Conservation (phyloP, 2,797 vertebrate species). For the Podarcis lilfordi region DNA sequence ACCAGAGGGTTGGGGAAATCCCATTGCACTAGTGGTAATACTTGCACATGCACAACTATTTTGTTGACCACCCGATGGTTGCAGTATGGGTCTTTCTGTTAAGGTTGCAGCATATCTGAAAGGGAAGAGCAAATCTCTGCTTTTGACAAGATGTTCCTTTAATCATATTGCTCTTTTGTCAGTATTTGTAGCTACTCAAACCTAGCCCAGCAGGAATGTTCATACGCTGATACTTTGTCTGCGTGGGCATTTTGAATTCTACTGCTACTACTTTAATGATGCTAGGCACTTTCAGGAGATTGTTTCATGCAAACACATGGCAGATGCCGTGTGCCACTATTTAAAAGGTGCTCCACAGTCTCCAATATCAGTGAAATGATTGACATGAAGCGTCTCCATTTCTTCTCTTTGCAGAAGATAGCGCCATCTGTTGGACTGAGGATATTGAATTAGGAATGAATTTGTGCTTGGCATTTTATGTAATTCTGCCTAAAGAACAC, state of each 20-base stretch:
- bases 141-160: neutral
- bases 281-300: neutral
- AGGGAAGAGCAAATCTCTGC: neutral
- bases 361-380: neutral
- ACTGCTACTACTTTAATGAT: neutral
- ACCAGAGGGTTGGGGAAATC: too few relatives aligned
- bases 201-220: neutral
- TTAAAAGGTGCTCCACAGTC: neutral
- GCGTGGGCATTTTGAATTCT: neutral
- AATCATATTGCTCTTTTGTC: neutral
- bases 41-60: too few relatives aligned
- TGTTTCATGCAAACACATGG: neutral
- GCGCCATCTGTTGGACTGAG: constrained; percentile 26
- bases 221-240: neutral
- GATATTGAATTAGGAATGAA: neutral
- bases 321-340: neutral
- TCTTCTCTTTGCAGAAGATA: neutral
- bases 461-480: neutral
- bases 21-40: too few relatives aligned
- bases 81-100: neutral
- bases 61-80: too few relatives aligned
- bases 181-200: neutral
- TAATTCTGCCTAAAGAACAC: neutral
- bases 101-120: neutral
- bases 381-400: neutral